Conservation (phyloP, 2,797 vertebrate species). For the Anas bernieri region DNA sequence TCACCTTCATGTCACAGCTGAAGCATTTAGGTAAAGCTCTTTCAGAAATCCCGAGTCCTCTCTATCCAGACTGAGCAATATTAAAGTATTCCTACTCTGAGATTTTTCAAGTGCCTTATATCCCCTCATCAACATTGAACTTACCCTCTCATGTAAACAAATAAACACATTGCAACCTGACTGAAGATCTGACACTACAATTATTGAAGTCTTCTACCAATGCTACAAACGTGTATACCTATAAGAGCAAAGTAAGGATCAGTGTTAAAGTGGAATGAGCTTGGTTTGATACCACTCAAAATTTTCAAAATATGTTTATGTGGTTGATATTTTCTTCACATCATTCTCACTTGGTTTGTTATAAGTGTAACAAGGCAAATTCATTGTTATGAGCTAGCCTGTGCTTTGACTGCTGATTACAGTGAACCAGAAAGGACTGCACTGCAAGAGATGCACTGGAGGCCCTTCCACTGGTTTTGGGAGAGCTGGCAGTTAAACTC, state of each 20-base stretch:
- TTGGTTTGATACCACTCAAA: background rate
- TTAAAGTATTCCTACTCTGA: conserved; percentile 16
- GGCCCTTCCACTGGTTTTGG: background rate
- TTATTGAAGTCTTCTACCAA: background rate
- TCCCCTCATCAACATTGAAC: background rate
- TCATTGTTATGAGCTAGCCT: background rate
- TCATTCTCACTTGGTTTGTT: background rate
- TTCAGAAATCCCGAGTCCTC: background rate
- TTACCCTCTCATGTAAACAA: background rate
- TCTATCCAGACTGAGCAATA: background rate
- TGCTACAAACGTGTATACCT: background rate
- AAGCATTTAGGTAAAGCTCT: background rate
- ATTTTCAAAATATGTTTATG: background rate
- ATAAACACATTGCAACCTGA: background rate
- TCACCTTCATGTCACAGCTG: conserved; percentile 42
- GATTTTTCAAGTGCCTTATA: conserved; percentile 20
- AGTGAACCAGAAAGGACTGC: background rate
- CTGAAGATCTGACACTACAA: background rate
- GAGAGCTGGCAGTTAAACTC: background rate
- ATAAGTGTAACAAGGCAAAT: background rate
- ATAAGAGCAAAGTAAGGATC: background rate
- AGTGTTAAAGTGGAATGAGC: fast-evolving
- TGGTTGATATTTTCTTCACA: background rate
- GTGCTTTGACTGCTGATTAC: background rate
- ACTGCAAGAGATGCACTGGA: background rate